Base-by-base conservation (phyloP, 2,888 invertebrate genomes). In the Oscheius onirici region DNA sequence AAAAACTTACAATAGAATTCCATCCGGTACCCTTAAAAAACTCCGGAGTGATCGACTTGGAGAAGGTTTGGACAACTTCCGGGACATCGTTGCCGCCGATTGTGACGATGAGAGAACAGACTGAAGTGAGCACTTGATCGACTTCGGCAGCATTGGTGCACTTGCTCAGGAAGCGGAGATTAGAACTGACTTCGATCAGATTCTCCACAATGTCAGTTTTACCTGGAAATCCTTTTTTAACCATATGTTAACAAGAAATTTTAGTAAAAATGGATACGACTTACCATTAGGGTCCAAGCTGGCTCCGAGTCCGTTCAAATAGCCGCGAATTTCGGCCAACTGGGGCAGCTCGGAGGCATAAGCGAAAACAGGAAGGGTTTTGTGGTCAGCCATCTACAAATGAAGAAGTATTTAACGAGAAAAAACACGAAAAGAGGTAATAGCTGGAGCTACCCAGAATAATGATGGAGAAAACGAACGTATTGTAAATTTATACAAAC, bases 111-210 rank as follows among this genome's bases (percentile, higher is more conserved):
- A 97, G 93, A 6, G 96, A 96, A 3, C 96, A 95, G 89, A 97
- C 95, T 88, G 96, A 95, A 90, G 96, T 96, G 13, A 97, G 91
- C 67, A 95, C 93, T 83, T 93, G 93, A 90, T 97, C 97, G 83
- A 95, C 93, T 88, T 96, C 95, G 13, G 13, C 10, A 24, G 57
- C 44, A 40, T 28, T 20, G n/a, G 51, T 20, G 13, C 51, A 49
- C 46, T 58, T 60, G 41, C 60, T 52, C 24, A 72, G 58, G 55
- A 43, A 40, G 43, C 24, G 8, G 55, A 78, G 43, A 34, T 51
- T n/a, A 17, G n/a, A 17, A 41, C 71, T 67, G 43, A 81, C 76
- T 54, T 82, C 79, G 17, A 66, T 60, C 24, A 82, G 69, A 55
- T 82, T 82, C 26, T 70, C 58, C 11, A 76, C 55, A 17, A 78